These are phyloP conservation scores for Dipodomys spectabilis DNA, from an alignment of 2,113 vertebrate species.

Conservation along the genomic window DNA sequence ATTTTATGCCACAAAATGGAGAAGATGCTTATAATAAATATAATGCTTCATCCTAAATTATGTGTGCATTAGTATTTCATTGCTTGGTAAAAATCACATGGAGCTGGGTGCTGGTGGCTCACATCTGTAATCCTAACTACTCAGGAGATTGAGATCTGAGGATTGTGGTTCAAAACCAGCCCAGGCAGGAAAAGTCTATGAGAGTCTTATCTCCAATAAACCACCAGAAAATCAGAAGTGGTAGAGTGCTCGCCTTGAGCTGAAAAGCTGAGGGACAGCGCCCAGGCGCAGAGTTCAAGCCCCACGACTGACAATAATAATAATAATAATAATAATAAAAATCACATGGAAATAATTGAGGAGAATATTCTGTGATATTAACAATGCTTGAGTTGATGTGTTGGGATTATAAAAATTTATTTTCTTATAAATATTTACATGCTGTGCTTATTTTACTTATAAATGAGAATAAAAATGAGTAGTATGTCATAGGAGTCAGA, in stretches of 20 bases:
- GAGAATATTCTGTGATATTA: neutral
- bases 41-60: constrained; percentile 1
- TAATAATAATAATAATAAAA: constrained; percentile 16
- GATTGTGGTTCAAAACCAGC: neutral
- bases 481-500: neutral
- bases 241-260: no score
- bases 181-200: no score
- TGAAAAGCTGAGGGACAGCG: no score
- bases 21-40: constrained; percentile 41
- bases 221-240: no score
- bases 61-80: constrained; percentile 32
- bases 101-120: neutral
- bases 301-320: no score
- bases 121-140: neutral
- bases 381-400: constrained; percentile 20
- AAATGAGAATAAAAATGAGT: constrained; percentile 29
- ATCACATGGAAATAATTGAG: neutral
- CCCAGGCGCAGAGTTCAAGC: no score
- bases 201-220: no score
- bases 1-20: neutral
- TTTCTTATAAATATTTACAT: constrained; percentile 39
- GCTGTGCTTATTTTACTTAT: constrained; percentile 19
- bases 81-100: constrained; percentile 43
- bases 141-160: neutral
- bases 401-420: neutral